Evolutionary conservation across 2,888 invertebrate genomes (phyloP).

Genomic region (Drosophila kuntzei): DNA sequence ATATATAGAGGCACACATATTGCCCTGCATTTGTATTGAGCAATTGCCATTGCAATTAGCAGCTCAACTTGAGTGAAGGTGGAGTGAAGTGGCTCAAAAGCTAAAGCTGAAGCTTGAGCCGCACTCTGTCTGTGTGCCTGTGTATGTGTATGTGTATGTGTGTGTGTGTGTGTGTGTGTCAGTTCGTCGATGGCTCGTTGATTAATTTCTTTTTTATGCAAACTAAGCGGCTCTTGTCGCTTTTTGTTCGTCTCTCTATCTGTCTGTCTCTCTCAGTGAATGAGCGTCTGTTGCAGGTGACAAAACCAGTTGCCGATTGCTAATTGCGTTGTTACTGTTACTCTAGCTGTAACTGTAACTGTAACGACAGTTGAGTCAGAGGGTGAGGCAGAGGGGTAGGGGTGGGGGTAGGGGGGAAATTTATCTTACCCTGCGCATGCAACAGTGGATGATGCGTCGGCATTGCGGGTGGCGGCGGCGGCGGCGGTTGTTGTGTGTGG

Average conservation of each 20-base stretch:
- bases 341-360: slow-evolving; percentile 42
- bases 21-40: slow-evolving; percentile 50
- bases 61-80: slow-evolving; percentile 77
- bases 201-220: slow-evolving; percentile 76
- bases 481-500: slow-evolving; percentile 22
- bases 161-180: slow-evolving; percentile 20
- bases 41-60: slow-evolving; percentile 79
- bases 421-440: slow-evolving; percentile 85
- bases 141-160: slow-evolving; percentile 10
- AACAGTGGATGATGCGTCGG: slow-evolving; percentile 82
- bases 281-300: slow-evolving; percentile 59
- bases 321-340: slow-evolving; percentile 61
- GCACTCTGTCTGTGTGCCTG: slow-evolving; percentile 3
- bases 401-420: neutral
- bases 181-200: slow-evolving; percentile 59
- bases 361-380: slow-evolving; percentile 21
- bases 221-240: slow-evolving; percentile 65
- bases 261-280: neutral
- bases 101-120: slow-evolving; percentile 44
- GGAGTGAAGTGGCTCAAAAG: slow-evolving; percentile 56
- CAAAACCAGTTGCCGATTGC: slow-evolving; percentile 73
- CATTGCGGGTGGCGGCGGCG: slow-evolving; percentile 52
- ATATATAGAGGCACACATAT: neutral
- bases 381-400: neutral
- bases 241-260: slow-evolving; percentile 14